Evolutionary conservation across 2,113 vertebrate species (phyloP).

Genomic region (Scytalopus superciliaris): DNA sequence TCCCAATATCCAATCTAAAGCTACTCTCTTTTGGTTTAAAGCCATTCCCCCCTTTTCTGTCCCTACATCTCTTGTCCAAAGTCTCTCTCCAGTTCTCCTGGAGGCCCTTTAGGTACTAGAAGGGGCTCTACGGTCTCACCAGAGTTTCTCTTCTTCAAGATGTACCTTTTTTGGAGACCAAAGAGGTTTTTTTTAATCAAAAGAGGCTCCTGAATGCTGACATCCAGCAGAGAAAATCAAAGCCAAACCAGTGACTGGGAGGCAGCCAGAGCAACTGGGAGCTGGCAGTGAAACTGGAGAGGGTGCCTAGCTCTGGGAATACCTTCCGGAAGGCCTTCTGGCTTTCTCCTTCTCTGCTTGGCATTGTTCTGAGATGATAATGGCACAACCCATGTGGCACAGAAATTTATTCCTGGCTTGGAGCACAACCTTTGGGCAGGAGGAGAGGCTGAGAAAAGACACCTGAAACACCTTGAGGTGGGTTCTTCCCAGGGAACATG

Average conservation of each 20-base stretch:
- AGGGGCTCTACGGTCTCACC: accelerated
- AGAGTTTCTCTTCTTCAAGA: not conserved
- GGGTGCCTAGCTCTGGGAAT: not conserved
- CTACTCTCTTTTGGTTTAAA: not conserved
- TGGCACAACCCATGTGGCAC: accelerated
- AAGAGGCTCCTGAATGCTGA: no score
- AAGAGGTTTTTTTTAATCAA: no score
- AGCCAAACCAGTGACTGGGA: not conserved
- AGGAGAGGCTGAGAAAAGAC: not conserved
- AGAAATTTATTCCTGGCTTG: not conserved
- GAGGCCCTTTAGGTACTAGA: not conserved
- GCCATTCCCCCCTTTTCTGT: not conserved
- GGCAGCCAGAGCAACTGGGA: not conserved
- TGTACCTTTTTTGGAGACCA: not conserved
- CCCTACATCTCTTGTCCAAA: not conserved
- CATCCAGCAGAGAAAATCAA: no score
- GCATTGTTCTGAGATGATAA: not conserved
- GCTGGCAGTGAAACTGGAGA: not conserved
- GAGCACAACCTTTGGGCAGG: not conserved
- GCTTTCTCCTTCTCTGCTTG: not conserved
- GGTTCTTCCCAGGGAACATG: not conserved
- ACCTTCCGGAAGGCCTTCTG: not conserved
- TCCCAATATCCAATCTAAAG: not conserved
- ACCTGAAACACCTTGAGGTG: not conserved
- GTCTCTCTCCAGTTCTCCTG: not conserved